These are phyloP conservation scores for Cetonia aurata DNA, from an alignment of 2,888 invertebrate species.

Conservation along the genomic window DNA sequence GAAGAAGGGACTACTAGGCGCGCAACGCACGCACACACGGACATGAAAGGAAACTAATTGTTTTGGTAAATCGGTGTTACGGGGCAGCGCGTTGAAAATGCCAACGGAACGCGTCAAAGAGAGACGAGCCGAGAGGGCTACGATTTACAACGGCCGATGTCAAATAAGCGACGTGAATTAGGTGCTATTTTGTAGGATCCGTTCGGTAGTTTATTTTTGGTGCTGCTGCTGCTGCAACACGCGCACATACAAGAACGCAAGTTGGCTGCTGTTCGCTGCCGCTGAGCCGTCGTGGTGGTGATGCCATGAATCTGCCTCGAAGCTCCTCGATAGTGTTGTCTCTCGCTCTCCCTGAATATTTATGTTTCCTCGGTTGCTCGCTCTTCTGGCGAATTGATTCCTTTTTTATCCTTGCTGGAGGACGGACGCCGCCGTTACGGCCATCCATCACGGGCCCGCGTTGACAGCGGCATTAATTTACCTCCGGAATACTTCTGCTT, in stretches of 20 bases:
- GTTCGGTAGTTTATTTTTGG: constrained; percentile 54
- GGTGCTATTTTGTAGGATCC: constrained; percentile 55
- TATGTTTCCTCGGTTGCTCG: constrained; percentile 52
- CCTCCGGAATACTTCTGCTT: constrained; percentile 39
- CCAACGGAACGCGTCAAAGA: constrained; percentile 50
- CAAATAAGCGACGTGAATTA: constrained; percentile 55
- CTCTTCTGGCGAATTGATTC: constrained; percentile 53
- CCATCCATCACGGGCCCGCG: constrained; percentile 37
- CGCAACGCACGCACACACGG: not conserved
- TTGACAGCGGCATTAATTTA: constrained; percentile 47
- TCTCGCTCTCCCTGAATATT: constrained; percentile 47
- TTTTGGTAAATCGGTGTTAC: constrained; percentile 41
- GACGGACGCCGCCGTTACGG: constrained; percentile 39
- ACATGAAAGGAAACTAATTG: constrained; percentile 42
- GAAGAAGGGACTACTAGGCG: not conserved
- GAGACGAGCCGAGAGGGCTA: constrained; percentile 46
- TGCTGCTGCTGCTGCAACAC: constrained; percentile 23
- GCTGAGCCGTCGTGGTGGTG: too few relatives aligned
- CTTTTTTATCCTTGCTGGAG: constrained; percentile 48
- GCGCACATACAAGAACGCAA: constrained; percentile 23
- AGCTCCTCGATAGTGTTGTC: constrained; percentile 52
- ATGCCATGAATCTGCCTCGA: constrained; percentile 53
- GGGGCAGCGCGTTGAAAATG: constrained; percentile 46
- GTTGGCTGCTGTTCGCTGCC: constrained; percentile 44
- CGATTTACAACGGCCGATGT: constrained; percentile 54